Base-by-base conservation (phyloP, 2,113 vertebrate genomes). In the Gavialis gangeticus region DNA sequence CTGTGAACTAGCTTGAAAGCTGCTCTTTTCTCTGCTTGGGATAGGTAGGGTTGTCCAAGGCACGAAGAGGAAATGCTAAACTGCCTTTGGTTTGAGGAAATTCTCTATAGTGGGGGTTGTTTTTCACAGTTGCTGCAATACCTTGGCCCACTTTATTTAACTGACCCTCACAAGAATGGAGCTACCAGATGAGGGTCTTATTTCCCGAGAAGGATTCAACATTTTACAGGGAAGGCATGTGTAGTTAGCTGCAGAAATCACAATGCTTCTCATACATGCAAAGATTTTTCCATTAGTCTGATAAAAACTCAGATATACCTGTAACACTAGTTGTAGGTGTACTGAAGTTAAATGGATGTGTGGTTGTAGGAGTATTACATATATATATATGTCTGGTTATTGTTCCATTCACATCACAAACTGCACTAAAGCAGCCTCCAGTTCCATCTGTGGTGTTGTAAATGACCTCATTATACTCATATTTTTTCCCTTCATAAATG, bases 381-480 rank as follows among this genome's bases (percentile, higher is more conserved):
- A 56, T 88, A 58, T 91, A 91, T 69, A 96, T 78, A 10, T 56
- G 77, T 85, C 98, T 97, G 54, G 14, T 12, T 28, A 98, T 97
- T 24, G 97, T 98, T 9, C 98, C 97, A 0, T 98, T 98, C 28
- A 93, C 28, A 2, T 95, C 95, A 0, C 98, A 98, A 10, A 58
- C 81, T 80, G 98, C 98, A 4, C 69, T 87, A 34, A 98, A n/a
- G 84, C 98, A 98, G 91, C 96, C 98, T 1, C 98, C 98, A 3
- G 96, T 97, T 60, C 98, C 98, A 9, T 98, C 98, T 0, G 98
- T 97, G 4, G 98, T 98, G 81, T 95, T 98, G 94, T 98, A 98
- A 95, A 98, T 95, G 27, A 97, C 79, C 2, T 98, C 98, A 21
- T 93, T 93, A 2, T 97, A 97, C 69, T 87, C 46, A 66, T 98